These are phyloP conservation scores for Hassar affinis DNA, from an alignment of 2,113 vertebrate species.

Conservation along the genomic window DNA sequence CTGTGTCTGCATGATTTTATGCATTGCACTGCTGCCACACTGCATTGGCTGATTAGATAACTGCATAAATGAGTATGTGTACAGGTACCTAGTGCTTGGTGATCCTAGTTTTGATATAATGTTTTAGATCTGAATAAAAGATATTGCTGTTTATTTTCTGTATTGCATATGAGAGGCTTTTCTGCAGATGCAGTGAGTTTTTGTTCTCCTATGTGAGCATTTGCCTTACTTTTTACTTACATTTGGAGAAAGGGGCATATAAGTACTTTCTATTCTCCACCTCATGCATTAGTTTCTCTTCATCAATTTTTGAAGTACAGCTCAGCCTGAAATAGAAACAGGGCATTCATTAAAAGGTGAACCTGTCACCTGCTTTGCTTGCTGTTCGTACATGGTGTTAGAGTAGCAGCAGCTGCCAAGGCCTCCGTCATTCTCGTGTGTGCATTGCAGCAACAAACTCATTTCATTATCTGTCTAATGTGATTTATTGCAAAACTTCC, in stretches of 20 bases:
- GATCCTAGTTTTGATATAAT: background rate
- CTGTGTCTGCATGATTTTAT: no score
- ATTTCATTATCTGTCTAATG: background rate
- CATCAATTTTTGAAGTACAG: background rate
- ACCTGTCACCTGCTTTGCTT: background rate
- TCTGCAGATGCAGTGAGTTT: background rate
- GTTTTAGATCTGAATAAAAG: background rate
- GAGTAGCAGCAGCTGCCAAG: background rate
- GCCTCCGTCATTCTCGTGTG: background rate
- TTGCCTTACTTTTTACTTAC: background rate
- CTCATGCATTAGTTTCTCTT: background rate
- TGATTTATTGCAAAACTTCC: background rate
- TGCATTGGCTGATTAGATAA: no score
- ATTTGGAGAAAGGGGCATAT: background rate
- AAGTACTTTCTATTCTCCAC: background rate
- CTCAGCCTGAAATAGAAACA: background rate
- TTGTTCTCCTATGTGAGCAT: background rate
- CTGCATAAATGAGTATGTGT: no score
- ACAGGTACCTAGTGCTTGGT: background rate
- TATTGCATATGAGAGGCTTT: background rate
- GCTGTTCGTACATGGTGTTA: background rate
- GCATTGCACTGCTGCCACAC: no score
- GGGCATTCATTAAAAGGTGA: background rate
- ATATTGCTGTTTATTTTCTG: background rate
- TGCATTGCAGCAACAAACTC: background rate